phyloP scores from a whole-genome alignment of 2,888 invertebrate species.

The Chymomyza amoena region DNA sequence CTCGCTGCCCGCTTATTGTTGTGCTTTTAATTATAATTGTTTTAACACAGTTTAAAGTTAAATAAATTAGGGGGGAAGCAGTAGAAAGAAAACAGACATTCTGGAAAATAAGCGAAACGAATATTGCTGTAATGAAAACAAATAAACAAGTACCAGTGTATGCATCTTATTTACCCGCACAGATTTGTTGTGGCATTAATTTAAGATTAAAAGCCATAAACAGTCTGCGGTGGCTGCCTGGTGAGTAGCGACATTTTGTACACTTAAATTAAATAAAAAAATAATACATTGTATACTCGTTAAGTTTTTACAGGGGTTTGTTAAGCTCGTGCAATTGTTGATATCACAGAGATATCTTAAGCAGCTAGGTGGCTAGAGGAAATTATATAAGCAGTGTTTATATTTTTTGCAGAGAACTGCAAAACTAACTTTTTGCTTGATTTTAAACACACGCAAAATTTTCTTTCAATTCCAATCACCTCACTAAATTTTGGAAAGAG shows the following conservation, averaged over 20 bases:
- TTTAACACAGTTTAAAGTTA: slow-evolving; percentile 56
- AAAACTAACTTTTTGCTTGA: too few species aligned
- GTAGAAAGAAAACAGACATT: slow-evolving; percentile 32
- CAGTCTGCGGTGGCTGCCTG: slow-evolving; percentile 27
- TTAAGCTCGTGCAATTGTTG: too few species aligned
- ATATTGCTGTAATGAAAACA: slow-evolving; percentile 32
- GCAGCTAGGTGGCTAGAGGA: too few species aligned
- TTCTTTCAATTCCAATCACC: too few species aligned
- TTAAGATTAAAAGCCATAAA: slow-evolving; percentile 57
- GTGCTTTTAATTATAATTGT: slow-evolving; percentile 60
- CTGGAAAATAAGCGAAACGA: slow-evolving; percentile 36
- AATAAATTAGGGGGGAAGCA: slow-evolving; percentile 42
- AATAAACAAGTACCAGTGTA: slow-evolving; percentile 36
- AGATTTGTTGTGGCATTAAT: slow-evolving; percentile 61
- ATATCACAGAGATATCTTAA: too few species aligned
- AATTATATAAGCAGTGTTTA: too few species aligned
- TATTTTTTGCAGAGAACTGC: too few species aligned
- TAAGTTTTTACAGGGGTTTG: neutral
- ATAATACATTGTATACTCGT: slow-evolving; percentile 8
- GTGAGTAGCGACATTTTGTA: slow-evolving; percentile 24
- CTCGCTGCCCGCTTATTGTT: neutral
- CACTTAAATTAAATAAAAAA: slow-evolving; percentile 43
- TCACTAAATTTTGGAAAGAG: too few species aligned
- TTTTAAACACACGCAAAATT: too few species aligned
- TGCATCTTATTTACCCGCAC: slow-evolving; percentile 47